phyloP scores from a whole-genome alignment of 2,888 invertebrate species.

The Xylota segnis region DNA sequence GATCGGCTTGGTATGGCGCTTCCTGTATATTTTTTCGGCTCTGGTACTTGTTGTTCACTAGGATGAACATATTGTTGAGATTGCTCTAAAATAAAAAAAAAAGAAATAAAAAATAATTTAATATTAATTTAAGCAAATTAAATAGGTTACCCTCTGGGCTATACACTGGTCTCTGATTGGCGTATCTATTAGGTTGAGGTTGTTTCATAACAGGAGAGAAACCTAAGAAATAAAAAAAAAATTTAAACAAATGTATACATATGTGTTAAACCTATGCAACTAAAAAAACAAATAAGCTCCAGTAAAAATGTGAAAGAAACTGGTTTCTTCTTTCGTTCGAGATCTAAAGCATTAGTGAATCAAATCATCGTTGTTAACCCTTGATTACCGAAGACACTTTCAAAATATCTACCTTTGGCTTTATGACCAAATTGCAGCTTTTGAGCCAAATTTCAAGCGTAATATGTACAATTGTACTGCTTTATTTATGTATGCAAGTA shows the following conservation, averaged over 20 bases:
- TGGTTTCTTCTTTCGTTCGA: background rate
- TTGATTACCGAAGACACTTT: background rate
- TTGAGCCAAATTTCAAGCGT: too few relatives aligned
- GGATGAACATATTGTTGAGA: constrained; percentile 86
- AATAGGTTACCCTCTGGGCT: constrained; percentile 78
- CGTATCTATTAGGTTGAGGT: constrained; percentile 80
- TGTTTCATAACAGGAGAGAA: constrained; percentile 79
- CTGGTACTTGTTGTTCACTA: constrained; percentile 88
- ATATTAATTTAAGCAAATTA: background rate
- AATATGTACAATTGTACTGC: background rate
- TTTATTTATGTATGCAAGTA: too few relatives aligned
- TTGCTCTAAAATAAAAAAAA: constrained; percentile 79
- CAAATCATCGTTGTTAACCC: background rate
- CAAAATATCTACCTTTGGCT: too few relatives aligned
- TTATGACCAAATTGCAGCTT: too few relatives aligned
- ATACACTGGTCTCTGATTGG: constrained; percentile 80
- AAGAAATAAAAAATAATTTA: background rate
- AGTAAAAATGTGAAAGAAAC: background rate
- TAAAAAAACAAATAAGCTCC: background rate
- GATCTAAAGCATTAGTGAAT: background rate
- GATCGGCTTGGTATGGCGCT: constrained; percentile 92
- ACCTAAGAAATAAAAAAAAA: constrained; percentile 73
- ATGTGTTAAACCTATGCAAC: background rate
- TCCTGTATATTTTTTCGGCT: constrained; percentile 90
- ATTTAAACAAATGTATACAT: background rate